Base-by-base conservation (phyloP, 2,797 vertebrate genomes). In the Bucorvus abyssinicus region DNA sequence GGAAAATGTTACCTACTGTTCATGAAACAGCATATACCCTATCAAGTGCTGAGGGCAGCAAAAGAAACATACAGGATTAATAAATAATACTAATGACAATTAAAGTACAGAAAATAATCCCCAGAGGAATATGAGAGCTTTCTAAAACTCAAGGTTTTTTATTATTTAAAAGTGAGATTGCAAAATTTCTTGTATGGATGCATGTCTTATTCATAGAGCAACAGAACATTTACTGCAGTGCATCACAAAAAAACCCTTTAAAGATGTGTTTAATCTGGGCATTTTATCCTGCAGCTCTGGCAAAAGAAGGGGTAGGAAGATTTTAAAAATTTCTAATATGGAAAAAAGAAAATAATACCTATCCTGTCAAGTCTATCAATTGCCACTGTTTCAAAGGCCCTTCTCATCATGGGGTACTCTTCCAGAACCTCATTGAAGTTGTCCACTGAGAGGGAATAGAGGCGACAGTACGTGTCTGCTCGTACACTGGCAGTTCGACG, bases 391-490 rank as follows among this genome's bases (percentile, higher is more conserved):
- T 96, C 95, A 3, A 95, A 95, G 61, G 95, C 95, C 34, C 95
- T 87, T 59, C 99, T 98, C 99, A 99, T 99, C 99, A 99, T 99
- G 22, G 99, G 99, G 91, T 99, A 99, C 95, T 99, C 99, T 84
- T 99, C 99, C 84, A 99, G 97, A 86, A 99, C 99, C 97, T 99
- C 99, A 12, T 99, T 99, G 97, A 99, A 99, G 97, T 99, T 99
- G 97, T 99, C 99, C 80, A 99, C 99, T 0, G 99, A 99, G 56
- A 99, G 98, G 6, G 99, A 99, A 97, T 99, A 99, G 69, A 99
- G 98, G 83, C 99, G 99, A 90, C 99, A 99, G 89, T 99, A 99
- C 1, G 99, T 99, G 97, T 99, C 99, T 11, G 99, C 99, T 26
- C 98, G 98, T n/a, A 99, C 99, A 1, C 99, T 99, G 77, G 99